Evolutionary conservation across 2,797 vertebrate species (phyloP).

Genomic region (Hypotaenidia philippensis): DNA sequence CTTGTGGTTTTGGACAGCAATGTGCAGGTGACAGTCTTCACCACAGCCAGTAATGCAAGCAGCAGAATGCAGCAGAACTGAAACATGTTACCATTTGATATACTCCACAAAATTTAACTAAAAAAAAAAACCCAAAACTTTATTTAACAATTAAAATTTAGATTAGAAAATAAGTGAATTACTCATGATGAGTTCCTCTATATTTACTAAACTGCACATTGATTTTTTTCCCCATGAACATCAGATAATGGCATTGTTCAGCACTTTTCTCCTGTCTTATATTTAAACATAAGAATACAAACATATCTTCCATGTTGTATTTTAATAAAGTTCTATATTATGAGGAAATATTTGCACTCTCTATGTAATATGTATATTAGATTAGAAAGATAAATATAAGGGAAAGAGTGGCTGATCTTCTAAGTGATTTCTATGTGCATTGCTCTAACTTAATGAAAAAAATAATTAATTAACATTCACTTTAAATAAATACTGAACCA

Average conservation of each 20-base stretch:
- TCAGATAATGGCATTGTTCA: neutral
- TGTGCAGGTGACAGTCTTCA: neutral
- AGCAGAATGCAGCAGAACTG: neutral
- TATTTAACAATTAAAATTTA: neutral
- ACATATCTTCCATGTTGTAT: neutral
- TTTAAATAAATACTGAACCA: neutral
- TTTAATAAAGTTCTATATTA: neutral
- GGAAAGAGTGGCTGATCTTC: neutral
- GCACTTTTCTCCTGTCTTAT: neutral
- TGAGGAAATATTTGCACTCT: neutral
- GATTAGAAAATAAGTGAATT: neutral
- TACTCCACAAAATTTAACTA: accelerated
- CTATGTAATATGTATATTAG: neutral
- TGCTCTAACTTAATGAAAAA: neutral
- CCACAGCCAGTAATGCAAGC: too few relatives aligned
- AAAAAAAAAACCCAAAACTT: neutral
- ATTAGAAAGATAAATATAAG: neutral
- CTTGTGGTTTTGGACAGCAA: neutral
- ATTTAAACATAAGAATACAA: neutral
- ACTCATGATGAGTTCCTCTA: neutral
- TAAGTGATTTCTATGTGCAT: neutral
- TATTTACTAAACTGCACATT: neutral
- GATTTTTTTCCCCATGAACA: too few relatives aligned
- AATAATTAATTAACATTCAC: neutral
- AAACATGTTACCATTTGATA: accelerated